Conservation (phyloP, 1,140 invertebrate species). For the Anastrepha ludens region DNA sequence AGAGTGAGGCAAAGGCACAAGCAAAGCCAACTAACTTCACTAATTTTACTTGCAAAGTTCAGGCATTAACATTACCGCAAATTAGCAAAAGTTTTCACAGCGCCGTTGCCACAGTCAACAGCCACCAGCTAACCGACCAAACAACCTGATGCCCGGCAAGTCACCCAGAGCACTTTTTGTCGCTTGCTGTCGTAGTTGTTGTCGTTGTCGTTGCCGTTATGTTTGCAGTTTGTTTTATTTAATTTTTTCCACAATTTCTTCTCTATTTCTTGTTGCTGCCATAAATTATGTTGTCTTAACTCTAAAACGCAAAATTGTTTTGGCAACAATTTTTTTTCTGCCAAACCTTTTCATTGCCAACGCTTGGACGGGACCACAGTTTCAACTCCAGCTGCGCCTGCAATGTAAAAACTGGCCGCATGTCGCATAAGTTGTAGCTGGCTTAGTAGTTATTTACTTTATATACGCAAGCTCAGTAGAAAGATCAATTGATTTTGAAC, state of each 20-base stretch:
- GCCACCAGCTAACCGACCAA: slow-evolving; percentile 57
- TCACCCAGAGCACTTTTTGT: slow-evolving; percentile 54
- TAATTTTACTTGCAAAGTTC: slow-evolving; percentile 73
- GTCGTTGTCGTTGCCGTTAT: neutral
- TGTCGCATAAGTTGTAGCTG: neutral
- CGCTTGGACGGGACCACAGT: neutral
- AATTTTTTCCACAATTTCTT: slow-evolving; percentile 12
- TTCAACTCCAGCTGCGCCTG: slow-evolving; percentile 6
- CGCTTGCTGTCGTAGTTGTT: neutral
- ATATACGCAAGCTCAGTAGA: neutral
- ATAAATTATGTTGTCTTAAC: slow-evolving; percentile 72
- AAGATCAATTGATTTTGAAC: no score
- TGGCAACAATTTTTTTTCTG: slow-evolving; percentile 47
- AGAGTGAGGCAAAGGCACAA: neutral
- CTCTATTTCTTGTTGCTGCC: slow-evolving; percentile 59
- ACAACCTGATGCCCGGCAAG: slow-evolving; percentile 18
- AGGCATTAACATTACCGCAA: slow-evolving; percentile 74
- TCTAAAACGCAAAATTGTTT: slow-evolving; percentile 51
- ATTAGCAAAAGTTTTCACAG: slow-evolving; percentile 72
- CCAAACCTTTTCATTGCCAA: slow-evolving; percentile 5
- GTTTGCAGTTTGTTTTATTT: slow-evolving; percentile 2
- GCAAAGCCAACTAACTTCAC: slow-evolving; percentile 64
- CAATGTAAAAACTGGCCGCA: neutral
- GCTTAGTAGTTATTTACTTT: neutral
- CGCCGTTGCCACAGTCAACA: slow-evolving; percentile 58